Evolutionary conservation across 64 coral and sea anemone species (phyloP), one percentile per base, ranked within the genome.

Genomic region (Actinia tenebrosa): DNA sequence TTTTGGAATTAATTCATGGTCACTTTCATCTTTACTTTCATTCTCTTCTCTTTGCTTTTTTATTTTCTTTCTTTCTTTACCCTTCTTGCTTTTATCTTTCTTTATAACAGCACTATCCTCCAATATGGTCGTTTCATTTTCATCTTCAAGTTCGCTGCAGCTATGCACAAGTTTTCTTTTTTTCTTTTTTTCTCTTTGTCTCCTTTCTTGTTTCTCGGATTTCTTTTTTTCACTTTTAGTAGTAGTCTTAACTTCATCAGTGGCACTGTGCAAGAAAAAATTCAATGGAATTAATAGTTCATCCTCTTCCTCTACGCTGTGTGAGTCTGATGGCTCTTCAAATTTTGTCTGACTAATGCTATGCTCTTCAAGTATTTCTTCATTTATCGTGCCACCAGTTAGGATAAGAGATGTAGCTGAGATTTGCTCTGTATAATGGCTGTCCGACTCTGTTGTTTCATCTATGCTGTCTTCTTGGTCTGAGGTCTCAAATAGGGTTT

Each of bases 1-100:
- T 79, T 86, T 89, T 4, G 72, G 80, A 71, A 83, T 91, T 60
- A 90, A 37, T 50, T 87, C 37, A 46, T 89, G 56, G 56, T 84
- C 81, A 23, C 26, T 78, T 19, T 88, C 78, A 26, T 54, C 75
- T 78, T 83, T 59, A 64, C 50, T 80, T 82, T 55, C 56, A 71
- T 45, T 20, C 19, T 83, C 14, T 1, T 47, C 80, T 53, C 61
- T 60, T 89, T 89, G 50, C 80, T 11, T 72, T 14, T 46, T 89
- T 62, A 3, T 30, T 43, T 19, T 80, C 16, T 52, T 53, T 52
- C 61, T 50, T 26, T 80, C 61, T 66, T 52, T 22, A 13, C 43
- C 53, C 22, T 80, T 80, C 72, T 80, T 43, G 18, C 66, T 71
- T 80, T 60, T 78, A 44, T 82, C 66, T 27, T 71, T 25, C 22